A percentile compares a stretch with the other conserved stretches of the same genome.
phyloP scores from a whole-genome alignment of 2,888 invertebrate genomes.

The Labia minor region DNA sequence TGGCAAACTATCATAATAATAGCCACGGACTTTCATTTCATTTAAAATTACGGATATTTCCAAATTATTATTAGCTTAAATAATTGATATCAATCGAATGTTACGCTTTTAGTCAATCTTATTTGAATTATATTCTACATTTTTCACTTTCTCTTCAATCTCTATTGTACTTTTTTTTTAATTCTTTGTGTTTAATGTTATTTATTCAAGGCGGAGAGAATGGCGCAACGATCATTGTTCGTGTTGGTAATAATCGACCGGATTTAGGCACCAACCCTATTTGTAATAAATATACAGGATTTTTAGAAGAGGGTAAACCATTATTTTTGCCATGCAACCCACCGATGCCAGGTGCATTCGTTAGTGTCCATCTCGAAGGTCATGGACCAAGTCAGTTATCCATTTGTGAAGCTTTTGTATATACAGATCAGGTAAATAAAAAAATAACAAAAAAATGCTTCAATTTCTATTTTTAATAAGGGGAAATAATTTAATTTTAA shows the following conservation, averaged over 20 bases:
- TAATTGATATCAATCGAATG: not conserved
- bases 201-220: conserved; percentile 52
- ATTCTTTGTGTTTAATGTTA: not conserved
- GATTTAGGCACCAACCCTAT: conserved; percentile 85
- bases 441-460: not conserved
- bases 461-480: not conserved
- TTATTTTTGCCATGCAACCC: conserved; percentile 87
- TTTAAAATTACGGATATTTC: not conserved
- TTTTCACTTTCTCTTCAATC: too few species aligned
- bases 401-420: conserved; percentile 87
- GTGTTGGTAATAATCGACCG: conserved; percentile 86
- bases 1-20: too few species aligned
- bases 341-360: conserved; percentile 90
- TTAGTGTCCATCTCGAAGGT: conserved; percentile 79
- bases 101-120: not conserved
- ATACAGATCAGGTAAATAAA: conserved; percentile 61
- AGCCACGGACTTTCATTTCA: not conserved
- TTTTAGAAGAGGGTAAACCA: conserved; percentile 79
- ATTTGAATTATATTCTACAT: not conserved
- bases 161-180: not conserved
- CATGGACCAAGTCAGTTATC: conserved; percentile 61
- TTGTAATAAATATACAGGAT: conserved; percentile 80
- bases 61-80: not conserved
- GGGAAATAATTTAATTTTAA: not conserved
- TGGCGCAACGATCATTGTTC: conserved; percentile 75